phyloP scores from a whole-genome alignment of 2,113 vertebrate species.

The Hypomesus transpacificus region DNA sequence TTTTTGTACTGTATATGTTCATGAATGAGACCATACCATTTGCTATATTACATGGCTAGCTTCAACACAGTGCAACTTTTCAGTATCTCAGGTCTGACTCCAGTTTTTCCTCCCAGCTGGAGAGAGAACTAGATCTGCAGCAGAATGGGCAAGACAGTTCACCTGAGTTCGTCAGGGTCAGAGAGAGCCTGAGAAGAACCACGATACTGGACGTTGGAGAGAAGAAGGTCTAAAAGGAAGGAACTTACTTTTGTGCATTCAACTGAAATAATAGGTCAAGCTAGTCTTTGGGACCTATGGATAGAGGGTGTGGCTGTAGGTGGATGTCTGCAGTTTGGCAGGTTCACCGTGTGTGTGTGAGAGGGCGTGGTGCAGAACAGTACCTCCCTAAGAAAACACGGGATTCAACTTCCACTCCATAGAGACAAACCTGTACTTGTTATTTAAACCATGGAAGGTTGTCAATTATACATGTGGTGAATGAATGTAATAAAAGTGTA shows the following conservation, averaged over 20 bases:
- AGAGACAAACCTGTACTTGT: too few species aligned
- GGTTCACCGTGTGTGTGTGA: background rate
- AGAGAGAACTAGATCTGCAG: slow-evolving; percentile 65
- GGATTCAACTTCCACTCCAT: too few species aligned
- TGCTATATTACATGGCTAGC: too few species aligned
- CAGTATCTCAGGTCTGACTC: background rate
- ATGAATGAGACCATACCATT: too few species aligned
- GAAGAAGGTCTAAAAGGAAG: slow-evolving; percentile 56
- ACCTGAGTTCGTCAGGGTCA: slow-evolving; percentile 83
- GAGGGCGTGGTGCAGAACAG: background rate
- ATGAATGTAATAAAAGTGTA: background rate
- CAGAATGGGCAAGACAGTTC: slow-evolving; percentile 67
- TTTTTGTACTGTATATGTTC: too few species aligned
- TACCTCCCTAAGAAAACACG: too few species aligned
- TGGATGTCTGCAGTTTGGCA: background rate
- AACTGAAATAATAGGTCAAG: background rate
- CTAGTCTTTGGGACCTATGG: background rate
- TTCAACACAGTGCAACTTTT: too few species aligned
- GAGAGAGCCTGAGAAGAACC: slow-evolving; percentile 79
- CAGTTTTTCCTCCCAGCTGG: slow-evolving; percentile 64
- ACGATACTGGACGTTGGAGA: slow-evolving; percentile 51
- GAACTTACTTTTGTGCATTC: background rate
- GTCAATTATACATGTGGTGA: background rate
- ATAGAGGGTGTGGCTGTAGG: background rate
- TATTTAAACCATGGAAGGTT: too few species aligned